These are phyloP conservation scores for Perca flavescens DNA, from an alignment of 2,113 vertebrate species.

Conservation along the genomic window DNA sequence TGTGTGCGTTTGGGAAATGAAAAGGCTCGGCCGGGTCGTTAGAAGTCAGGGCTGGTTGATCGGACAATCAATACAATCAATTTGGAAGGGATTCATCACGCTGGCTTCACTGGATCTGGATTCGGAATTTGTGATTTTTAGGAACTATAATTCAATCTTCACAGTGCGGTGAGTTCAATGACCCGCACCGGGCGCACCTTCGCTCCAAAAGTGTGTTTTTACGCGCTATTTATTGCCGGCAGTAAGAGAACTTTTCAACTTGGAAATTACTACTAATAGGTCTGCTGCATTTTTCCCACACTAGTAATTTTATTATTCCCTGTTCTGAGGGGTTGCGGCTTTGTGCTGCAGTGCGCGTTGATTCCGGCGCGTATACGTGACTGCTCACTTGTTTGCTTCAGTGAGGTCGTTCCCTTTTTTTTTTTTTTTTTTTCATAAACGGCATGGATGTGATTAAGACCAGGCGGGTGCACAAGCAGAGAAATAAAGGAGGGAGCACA, in stretches of 20 bases:
- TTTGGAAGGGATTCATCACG: conserved; percentile 42
- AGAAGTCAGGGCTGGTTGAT: conserved; percentile 57
- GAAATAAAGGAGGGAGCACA: background rate
- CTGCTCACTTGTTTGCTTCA: conserved; percentile 38
- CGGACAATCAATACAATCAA: conserved; percentile 72
- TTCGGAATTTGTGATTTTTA: conserved; percentile 25
- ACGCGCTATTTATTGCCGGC: conserved; percentile 48
- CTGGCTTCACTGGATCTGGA: conserved; percentile 15
- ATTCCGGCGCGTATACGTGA: conserved; percentile 10
- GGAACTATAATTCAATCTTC: conserved; percentile 56
- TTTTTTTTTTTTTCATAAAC: too few species aligned
- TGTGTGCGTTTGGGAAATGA: conserved; percentile 47
- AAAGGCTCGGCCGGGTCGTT: conserved; percentile 46
- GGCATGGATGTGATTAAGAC: background rate
- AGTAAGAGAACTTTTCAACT: conserved; percentile 45
- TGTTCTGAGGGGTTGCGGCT: conserved; percentile 17
- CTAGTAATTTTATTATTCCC: conserved; percentile 56
- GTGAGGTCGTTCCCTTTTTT: background rate
- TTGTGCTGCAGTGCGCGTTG: conserved; percentile 2
- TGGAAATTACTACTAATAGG: conserved; percentile 60
- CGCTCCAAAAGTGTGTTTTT: conserved; percentile 49
- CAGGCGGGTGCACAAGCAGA: background rate
- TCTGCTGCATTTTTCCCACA: conserved; percentile 41
- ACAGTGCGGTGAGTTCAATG: conserved; percentile 42
- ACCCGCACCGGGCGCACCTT: conserved; percentile 57